Conservation (phyloP, 2,797 vertebrate genomes). For the Pitangus sulphuratus region DNA sequence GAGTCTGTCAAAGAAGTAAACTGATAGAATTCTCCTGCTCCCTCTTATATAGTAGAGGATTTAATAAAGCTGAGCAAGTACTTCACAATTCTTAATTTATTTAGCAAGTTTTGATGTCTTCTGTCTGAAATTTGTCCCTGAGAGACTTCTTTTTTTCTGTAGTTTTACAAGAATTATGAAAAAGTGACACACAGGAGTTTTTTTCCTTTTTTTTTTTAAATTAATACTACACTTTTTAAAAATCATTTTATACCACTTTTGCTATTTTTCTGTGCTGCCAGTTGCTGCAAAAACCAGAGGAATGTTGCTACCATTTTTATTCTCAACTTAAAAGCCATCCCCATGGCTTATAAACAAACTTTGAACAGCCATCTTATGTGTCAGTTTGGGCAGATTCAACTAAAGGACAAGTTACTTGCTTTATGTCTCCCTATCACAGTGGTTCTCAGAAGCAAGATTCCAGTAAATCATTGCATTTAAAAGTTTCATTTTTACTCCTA, state of each 20-base stretch:
- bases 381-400: neutral
- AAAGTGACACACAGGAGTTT: neutral
- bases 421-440: neutral
- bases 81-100: neutral
- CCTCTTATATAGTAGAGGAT: neutral
- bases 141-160: neutral
- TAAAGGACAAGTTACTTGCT: neutral
- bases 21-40: neutral
- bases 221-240: neutral
- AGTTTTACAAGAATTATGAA: neutral
- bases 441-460: neutral
- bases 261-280: neutral
- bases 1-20: neutral
- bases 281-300: neutral
- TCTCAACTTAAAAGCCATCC: neutral
- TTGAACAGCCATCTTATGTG: neutral
- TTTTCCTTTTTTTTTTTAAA: neutral
- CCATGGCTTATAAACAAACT: neutral
- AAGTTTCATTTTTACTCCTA: neutral
- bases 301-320: neutral
- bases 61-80: neutral
- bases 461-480: neutral
- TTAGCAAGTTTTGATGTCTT: neutral
- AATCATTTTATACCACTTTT: neutral
- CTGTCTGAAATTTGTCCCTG: neutral